Evolutionary conservation across 2,113 vertebrate species (phyloP).

Genomic region (Cairina moschata): DNA sequence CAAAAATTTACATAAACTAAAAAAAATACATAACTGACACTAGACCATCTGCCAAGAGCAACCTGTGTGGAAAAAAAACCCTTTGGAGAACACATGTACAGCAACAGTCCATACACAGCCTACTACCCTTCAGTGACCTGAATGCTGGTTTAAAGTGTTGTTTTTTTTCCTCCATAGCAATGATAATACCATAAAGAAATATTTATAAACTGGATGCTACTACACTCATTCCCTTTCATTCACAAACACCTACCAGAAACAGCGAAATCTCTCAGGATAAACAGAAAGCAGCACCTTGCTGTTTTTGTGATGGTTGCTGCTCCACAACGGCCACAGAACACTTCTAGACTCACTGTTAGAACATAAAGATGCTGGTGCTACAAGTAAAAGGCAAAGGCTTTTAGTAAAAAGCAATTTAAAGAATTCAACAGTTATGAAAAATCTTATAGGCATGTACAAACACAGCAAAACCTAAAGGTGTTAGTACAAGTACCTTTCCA

Average conservation of each 20-base stretch:
- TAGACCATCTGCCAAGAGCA: conserved; percentile 13
- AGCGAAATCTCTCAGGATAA: background rate
- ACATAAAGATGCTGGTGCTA: background rate
- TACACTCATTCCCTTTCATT: background rate
- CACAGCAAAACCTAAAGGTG: background rate
- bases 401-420: background rate
- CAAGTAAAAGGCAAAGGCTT: background rate
- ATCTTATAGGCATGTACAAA: rapidly evolving
- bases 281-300: background rate
- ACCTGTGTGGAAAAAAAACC: background rate
- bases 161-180: background rate
- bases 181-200: background rate
- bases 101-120: background rate
- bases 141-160: background rate
- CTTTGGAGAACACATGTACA: background rate
- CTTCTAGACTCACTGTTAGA: background rate
- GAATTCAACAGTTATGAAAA: background rate
- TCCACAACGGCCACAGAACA: background rate
- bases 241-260: background rate
- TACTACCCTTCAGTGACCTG: background rate
- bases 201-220: background rate
- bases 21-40: background rate
- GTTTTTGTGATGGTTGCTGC: background rate
- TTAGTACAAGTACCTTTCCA: background rate
- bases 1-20: background rate